phyloP scores from a whole-genome alignment of 2,113 vertebrate genomes.

The Heterotis niloticus region DNA sequence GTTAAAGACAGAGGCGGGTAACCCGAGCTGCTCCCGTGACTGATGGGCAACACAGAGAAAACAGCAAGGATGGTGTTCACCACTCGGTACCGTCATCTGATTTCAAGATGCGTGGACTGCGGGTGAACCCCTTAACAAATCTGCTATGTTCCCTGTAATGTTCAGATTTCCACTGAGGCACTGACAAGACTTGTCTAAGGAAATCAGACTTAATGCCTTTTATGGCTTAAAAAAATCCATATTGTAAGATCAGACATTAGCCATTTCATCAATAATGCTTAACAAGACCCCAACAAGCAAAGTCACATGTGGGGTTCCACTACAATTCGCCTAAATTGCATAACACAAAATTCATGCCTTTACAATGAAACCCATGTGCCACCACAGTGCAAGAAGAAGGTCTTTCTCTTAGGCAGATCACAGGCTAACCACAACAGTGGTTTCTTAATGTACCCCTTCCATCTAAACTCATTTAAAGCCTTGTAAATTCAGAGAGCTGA shows the following conservation, averaged over 20 bases:
- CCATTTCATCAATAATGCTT: too few species aligned
- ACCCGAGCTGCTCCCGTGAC: background rate
- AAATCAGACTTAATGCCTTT: background rate
- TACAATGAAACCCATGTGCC: too few species aligned
- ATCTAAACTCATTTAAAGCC: constrained; percentile 23
- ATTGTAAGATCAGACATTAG: too few species aligned
- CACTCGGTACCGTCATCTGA: constrained; percentile 3
- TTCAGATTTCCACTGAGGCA: background rate
- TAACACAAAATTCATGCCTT: too few species aligned
- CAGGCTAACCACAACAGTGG: background rate
- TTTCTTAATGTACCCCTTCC: background rate
- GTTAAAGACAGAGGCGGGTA: constrained; percentile 11
- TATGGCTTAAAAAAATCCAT: too few species aligned
- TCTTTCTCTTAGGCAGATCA: background rate
- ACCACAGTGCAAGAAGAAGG: too few species aligned
- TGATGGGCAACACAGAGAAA: background rate
- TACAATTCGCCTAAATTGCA: too few species aligned
- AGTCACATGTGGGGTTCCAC: too few species aligned
- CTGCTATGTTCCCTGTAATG: too few species aligned
- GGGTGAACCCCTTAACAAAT: background rate
- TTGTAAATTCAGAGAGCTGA: constrained; percentile 34
- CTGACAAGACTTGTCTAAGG: background rate
- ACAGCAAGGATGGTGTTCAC: constrained; percentile 13
- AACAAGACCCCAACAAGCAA: too few species aligned
- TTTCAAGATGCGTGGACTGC: constrained; percentile 16